Base-by-base conservation (phyloP, 2,797 vertebrate species). In the Coreius guichenoti region DNA sequence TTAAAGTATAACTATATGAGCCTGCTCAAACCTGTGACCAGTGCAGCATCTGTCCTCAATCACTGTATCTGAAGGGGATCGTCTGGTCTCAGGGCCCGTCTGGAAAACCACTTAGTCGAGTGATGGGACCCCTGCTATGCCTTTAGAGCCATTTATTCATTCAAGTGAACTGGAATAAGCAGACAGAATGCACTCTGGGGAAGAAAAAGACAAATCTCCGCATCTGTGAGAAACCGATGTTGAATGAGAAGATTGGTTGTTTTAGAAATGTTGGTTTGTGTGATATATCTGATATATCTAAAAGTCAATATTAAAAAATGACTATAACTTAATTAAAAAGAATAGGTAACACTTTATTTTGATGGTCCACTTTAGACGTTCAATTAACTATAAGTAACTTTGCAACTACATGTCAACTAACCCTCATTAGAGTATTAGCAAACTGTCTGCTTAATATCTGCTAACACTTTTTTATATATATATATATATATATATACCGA, bases 61-160 rank as follows among this genome's bases (percentile, higher is more conserved):
- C 43, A n/a, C 19, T 67, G 13, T 29, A 16, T 80, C 65, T 73
- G 17, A 58, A 49, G 72, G 29, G 58, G 17, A 56, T 77, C 1
- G 8, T 56, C 43, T 81, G 67, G 29, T 69, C 49, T 78, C 47
- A 12, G 76, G 61, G 47, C 21, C 17, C 6, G 5, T 84, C 65
- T 84, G 75, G 70, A 81, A 84, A 84, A 81, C 47, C 72, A 81
- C 58, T 87, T 84, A 36, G 31, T 33, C 13, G 11, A 65, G 70
- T 51, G 61, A 84, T 49, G 36, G 26, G 33, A 75, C 69, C 65
- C 72, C 78, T 78, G 79, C 86, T 81, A 43, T 72, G 47, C 45
- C 58, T 80, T 58, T 63, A 74, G 70, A 39, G 79, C 69, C 36
- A 72, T 80, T 86, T 56, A 61, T 49, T 70, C 75, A 85, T 79